Evolutionary conservation across 2,113 vertebrate genomes (phyloP).

Genomic region (Lampris incognitus): DNA sequence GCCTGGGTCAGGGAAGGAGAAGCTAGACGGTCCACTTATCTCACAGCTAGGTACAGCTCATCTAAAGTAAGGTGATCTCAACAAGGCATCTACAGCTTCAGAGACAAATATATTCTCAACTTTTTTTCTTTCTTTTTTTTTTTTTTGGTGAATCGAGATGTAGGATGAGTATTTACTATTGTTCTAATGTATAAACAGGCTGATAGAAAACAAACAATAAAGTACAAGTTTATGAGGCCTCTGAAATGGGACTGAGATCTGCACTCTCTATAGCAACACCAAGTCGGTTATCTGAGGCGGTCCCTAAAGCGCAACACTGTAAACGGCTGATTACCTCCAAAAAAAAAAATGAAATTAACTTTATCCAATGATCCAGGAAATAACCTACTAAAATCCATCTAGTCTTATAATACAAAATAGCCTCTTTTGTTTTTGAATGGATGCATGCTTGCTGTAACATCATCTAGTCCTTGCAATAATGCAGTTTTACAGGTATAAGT

Average conservation of each 20-base stretch:
- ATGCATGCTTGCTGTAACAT: constrained; percentile 83
- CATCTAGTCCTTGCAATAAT: constrained; percentile 74
- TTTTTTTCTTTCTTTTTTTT: constrained; percentile 5
- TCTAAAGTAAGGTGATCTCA: constrained; percentile 19
- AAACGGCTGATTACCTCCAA: constrained; percentile 78
- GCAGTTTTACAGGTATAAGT: constrained; percentile 76
- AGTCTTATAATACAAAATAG: constrained; percentile 82
- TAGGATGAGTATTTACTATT: constrained; percentile 28
- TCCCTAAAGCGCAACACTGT: constrained; percentile 77
- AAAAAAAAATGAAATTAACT: constrained; percentile 78
- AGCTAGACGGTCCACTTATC: constrained; percentile 19
- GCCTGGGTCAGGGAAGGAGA: constrained; percentile 27
- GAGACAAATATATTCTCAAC: constrained; percentile 21
- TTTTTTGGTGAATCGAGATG: constrained; percentile 15
- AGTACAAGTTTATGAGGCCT: constrained; percentile 41
- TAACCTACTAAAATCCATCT: constrained; percentile 81
- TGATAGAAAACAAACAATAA: constrained; percentile 38
- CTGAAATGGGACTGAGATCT: constrained; percentile 54
- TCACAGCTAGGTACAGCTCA: not conserved
- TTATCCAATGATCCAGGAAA: constrained; percentile 79
- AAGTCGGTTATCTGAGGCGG: constrained; percentile 67
- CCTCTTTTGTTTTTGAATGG: constrained; percentile 78
- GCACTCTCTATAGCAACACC: constrained; percentile 64
- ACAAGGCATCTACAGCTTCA: constrained; percentile 28
- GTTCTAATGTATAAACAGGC: constrained; percentile 44